Evolutionary conservation across 2,113 vertebrate genomes (phyloP), one percentile per base, ranked within the genome.

Genomic region (Megaceryle maxima): DNA sequence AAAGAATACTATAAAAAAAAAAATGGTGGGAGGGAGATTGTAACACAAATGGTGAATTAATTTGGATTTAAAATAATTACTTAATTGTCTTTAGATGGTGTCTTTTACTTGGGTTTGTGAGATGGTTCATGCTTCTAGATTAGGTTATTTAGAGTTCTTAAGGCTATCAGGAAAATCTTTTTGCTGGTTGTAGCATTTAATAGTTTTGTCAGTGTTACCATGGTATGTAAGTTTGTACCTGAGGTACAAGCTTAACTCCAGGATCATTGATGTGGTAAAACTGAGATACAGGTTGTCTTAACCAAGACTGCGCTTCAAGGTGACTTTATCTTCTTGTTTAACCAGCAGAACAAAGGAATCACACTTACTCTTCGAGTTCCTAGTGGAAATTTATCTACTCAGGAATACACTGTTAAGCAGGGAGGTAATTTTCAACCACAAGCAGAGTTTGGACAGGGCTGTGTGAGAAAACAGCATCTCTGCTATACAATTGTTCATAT

Each of bases 21-120:
- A 83, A 81, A 74, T 13, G 9, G 4, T 28, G 20, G 1, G 3
- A 4, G 20, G 1, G 3, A 4, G 9, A 1, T 46, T 84, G 24
- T 85, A 46, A 51, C 10, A 63, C 13, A 76, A 72, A 75, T 16
- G 8, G 22, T 51, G 17, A 73, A 76, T 83, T 83, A 16, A 66
- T 88, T 55, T 88, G 17, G 7, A 29, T 48, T 92, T 90, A 9
- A 4, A 74, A 77, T 86, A 57, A 35, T 13, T 0, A 83, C 41
- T 67, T 70, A 24, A 19, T 77, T 87, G n/a, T 56, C 44, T 53
- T 87, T 37, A 50, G 2, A 0, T 11, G 24, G 3, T 60, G 11
- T 68, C 26, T 60, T 79, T 44, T 91, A 0, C 13, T 2, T 50
- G 28, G 20, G 6, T 79, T 73, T 92, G 4, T 62, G 31, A 87